Percentiles rank a stretch among this genome's conserved stretches.
These are phyloP conservation scores for Drosophila kanekoi DNA, from an alignment of 2,888 invertebrate species.

Conservation along the genomic window DNA sequence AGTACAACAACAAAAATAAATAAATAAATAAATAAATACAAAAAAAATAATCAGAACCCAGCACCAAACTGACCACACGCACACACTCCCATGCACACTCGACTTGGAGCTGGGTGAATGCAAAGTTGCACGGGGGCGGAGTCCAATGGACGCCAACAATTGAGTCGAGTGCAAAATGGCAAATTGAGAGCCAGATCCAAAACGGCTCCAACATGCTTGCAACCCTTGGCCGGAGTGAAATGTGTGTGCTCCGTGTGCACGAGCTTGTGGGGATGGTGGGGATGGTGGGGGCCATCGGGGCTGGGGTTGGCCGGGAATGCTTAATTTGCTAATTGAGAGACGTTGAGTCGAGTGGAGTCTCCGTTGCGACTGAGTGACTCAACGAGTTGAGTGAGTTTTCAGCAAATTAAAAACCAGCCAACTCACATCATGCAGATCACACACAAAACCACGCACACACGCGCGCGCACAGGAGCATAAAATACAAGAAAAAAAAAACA, in stretches of 20 bases:
- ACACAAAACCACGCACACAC: constrained; percentile 26
- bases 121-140: constrained; percentile 64
- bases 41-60: constrained; percentile 19
- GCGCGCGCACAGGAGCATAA: constrained; percentile 4
- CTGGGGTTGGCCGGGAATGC: constrained; percentile 42
- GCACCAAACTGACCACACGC: constrained; percentile 50
- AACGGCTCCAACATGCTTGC: constrained; percentile 44
- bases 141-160: constrained; percentile 48
- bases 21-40: constrained; percentile 1
- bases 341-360: constrained; percentile 41
- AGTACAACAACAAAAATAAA: constrained; percentile 12
- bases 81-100: constrained; percentile 28
- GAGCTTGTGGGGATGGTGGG: constrained; percentile 5
- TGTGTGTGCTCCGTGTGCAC: constrained; percentile 6
- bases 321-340: constrained; percentile 80
- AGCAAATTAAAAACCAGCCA: constrained; percentile 47
- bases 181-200: constrained; percentile 35
- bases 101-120: constrained; percentile 30
- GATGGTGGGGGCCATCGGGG: constrained; percentile 19
- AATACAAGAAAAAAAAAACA: too few relatives aligned
- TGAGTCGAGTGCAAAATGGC: constrained; percentile 54
- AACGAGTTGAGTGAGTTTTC: constrained; percentile 42
- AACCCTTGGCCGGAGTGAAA: constrained; percentile 50
- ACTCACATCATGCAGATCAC: constrained; percentile 46
- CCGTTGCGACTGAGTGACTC: constrained; percentile 20